Conservation (phyloP, 2,888 invertebrate species). For the Carterocephalus palaemon region DNA sequence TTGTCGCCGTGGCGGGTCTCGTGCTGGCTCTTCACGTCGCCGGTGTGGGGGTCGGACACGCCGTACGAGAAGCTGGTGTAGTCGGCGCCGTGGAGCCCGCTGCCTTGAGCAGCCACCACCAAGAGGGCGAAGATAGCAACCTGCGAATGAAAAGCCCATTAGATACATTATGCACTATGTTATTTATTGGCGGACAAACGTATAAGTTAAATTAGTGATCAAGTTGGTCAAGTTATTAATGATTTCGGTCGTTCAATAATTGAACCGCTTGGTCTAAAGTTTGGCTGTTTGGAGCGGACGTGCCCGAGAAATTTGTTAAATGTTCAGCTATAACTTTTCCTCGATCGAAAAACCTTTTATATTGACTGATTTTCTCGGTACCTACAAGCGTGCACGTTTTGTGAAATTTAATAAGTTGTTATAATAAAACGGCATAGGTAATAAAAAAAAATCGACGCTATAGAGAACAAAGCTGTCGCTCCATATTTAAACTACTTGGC, state of each 20-base stretch:
- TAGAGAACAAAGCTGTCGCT: too few species aligned
- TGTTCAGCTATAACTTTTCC: conserved; percentile 11
- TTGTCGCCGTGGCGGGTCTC: conserved; percentile 70
- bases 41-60: conserved; percentile 71
- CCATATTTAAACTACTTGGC: too few species aligned
- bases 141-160: conserved; percentile 49
- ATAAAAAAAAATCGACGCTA: too few species aligned
- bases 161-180: too few species aligned
- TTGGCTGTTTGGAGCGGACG: conserved; percentile 9
- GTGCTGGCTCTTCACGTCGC: conserved; percentile 71
- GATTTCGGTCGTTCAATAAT: conserved; percentile 12
- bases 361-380: conserved; percentile 12
- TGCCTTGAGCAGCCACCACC: conserved; percentile 60
- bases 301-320: conserved; percentile 16
- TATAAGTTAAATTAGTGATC: conserved; percentile 68
- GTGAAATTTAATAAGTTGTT: too few species aligned
- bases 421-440: too few species aligned
- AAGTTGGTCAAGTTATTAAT: conserved; percentile 11
- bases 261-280: conserved; percentile 12
- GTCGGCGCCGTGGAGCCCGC: conserved; percentile 55
- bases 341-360: conserved; percentile 10
- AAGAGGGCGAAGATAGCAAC: conserved; percentile 63
- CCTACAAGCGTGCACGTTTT: too few species aligned
- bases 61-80: conserved; percentile 72
- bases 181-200: too few species aligned